These are phyloP conservation scores for Larimichthys polyactis DNA, from an alignment of 2,113 vertebrate genomes.

Conservation along the genomic window DNA sequence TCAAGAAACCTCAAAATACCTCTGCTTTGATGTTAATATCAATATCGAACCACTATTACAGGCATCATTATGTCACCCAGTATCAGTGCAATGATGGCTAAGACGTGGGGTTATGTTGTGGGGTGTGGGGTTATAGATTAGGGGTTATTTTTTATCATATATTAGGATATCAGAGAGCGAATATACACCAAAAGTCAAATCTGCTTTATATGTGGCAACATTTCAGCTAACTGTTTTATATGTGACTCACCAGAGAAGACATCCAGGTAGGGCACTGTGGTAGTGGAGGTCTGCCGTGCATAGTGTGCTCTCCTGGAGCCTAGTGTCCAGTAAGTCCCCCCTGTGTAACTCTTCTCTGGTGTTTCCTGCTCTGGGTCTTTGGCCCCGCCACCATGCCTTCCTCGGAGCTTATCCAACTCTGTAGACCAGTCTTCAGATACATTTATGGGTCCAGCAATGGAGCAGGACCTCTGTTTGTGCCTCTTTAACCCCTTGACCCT, in stretches of 20 bases:
- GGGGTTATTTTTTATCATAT: background rate
- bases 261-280: slow-evolving; percentile 85
- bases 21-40: background rate
- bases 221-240: background rate
- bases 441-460: slow-evolving; percentile 84
- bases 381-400: slow-evolving; percentile 65
- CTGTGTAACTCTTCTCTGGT: slow-evolving; percentile 66
- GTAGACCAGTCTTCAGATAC: slow-evolving; percentile 89
- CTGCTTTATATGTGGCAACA: background rate
- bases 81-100: background rate
- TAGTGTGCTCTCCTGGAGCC: slow-evolving; percentile 81
- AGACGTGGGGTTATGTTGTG: background rate
- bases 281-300: slow-evolving; percentile 77
- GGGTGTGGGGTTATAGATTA: background rate
- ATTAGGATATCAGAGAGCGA: background rate
- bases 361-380: slow-evolving; percentile 75
- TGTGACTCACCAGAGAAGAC: slow-evolving; percentile 93
- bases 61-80: background rate
- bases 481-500: slow-evolving; percentile 63
- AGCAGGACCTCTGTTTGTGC: slow-evolving; percentile 86
- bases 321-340: slow-evolving; percentile 77
- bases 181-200: background rate
- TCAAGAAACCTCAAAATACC: background rate
- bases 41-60: background rate
- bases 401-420: slow-evolving; percentile 75